These are phyloP conservation scores for Crypturellus undulatus DNA, from an alignment of 2,113 vertebrate genomes.

Conservation along the genomic window DNA sequence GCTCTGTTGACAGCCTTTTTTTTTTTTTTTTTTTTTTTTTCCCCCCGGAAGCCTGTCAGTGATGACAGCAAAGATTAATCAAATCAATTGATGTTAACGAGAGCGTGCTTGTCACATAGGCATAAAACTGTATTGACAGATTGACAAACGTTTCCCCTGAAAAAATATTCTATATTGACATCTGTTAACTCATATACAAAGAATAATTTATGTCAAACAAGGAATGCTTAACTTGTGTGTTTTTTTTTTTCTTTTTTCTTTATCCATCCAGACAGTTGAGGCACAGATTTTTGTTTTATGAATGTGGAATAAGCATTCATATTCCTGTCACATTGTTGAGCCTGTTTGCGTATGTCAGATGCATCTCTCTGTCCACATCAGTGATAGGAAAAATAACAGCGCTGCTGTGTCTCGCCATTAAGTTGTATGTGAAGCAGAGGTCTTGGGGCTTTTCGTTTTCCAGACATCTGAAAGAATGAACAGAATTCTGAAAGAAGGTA, in stretches of 20 bases:
- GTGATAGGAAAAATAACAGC: neutral
- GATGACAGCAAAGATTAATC: neutral
- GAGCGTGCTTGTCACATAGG: constrained; percentile 21
- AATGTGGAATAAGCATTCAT: neutral
- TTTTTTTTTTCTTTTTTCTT: neutral
- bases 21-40: neutral
- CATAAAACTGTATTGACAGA: constrained; percentile 33
- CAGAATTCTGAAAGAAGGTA: constrained; percentile 26
- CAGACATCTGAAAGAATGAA: neutral
- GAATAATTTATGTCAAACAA: neutral
- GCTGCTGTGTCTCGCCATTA: neutral
- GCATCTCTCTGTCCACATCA: neutral
- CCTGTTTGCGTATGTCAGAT: constrained; percentile 22
- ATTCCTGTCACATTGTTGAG: neutral
- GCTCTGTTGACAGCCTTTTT: neutral
- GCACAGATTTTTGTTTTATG: neutral
- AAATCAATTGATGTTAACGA: constrained; percentile 41
- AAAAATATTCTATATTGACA: constrained; percentile 9
- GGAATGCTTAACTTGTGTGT: neutral
- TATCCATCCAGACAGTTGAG: neutral
- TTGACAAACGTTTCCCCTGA: neutral
- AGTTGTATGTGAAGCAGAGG: neutral
- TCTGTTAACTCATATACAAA: neutral
- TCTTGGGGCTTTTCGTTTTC: constrained; percentile 29
- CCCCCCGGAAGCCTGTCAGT: neutral